Conservation (phyloP, 2,797 vertebrate species). For the Antennarius maculatus region DNA sequence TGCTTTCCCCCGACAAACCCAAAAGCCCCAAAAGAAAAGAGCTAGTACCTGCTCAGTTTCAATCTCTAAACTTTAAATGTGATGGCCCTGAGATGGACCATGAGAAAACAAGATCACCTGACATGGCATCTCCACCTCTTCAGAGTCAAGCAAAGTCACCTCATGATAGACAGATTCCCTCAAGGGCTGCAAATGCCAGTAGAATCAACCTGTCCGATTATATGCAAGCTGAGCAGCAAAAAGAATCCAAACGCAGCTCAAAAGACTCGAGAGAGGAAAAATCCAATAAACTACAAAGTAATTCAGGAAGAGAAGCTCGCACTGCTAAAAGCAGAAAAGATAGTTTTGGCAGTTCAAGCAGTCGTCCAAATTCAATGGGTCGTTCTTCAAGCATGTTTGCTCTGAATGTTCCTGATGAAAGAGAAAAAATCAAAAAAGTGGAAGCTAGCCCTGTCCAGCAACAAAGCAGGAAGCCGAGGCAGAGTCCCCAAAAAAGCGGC, state of each 20-base stretch:
- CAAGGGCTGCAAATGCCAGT: slow-evolving; percentile 45
- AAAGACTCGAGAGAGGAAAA: slow-evolving; percentile 65
- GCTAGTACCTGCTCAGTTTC: slow-evolving; percentile 29
- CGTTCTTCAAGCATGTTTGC: slow-evolving; percentile 77
- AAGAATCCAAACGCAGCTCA: slow-evolving; percentile 41
- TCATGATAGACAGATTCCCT: slow-evolving; percentile 46
- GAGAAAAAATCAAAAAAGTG: slow-evolving; percentile 25
- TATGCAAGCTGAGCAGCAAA: slow-evolving; percentile 44
- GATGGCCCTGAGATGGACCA: slow-evolving; percentile 44
- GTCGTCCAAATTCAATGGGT: slow-evolving; percentile 63
- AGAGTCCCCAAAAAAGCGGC: slow-evolving; percentile 32
- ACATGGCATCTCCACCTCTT: slow-evolving; percentile 37
- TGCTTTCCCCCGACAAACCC: slow-evolving; percentile 49
- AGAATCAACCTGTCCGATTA: slow-evolving; percentile 46
- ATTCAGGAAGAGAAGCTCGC: slow-evolving; percentile 56
- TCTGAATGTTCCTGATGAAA: slow-evolving; percentile 55
- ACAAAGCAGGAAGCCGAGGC: slow-evolving; percentile 69
- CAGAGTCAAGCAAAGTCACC: slow-evolving; percentile 50
- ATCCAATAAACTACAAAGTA: slow-evolving; percentile 41
- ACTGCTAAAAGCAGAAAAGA: slow-evolving; percentile 65
- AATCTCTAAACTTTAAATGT: slow-evolving; percentile 55
- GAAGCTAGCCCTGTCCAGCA: slow-evolving; percentile 60
- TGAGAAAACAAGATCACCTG: slow-evolving; percentile 52
- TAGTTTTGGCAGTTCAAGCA: slow-evolving; percentile 53
- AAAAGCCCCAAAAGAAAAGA: slow-evolving; percentile 70